Percentiles rank a stretch among this genome's conserved stretches.
Conservation (phyloP, 64 coral and sea anemone genomes). For the Pachyseris speciosa region DNA sequence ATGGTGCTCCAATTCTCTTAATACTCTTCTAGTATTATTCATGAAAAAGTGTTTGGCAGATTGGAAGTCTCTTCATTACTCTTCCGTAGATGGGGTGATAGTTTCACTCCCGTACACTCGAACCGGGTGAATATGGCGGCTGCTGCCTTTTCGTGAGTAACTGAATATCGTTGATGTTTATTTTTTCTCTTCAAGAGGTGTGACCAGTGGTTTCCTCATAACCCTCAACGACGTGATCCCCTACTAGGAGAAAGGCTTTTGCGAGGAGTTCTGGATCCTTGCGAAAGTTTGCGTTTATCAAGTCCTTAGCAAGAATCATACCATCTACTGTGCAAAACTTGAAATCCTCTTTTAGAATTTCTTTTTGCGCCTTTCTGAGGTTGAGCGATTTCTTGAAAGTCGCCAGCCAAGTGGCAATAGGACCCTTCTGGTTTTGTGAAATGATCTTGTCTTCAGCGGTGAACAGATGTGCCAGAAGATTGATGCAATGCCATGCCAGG, state of each 20-base stretch:
- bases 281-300: neutral
- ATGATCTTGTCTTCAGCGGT: neutral
- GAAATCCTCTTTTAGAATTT: neutral
- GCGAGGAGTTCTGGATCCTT: neutral
- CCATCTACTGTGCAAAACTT: neutral
- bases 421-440: neutral
- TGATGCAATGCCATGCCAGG: slow-evolving; percentile 8
- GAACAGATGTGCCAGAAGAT: neutral
- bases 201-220: neutral
- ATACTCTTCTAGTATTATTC: no score
- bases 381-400: neutral
- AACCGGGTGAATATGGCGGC: no score
- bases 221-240: neutral
- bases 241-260: neutral
- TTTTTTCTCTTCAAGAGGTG: neutral
- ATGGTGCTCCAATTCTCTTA: no score
- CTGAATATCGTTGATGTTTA: no score
- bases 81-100: no score
- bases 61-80: no score
- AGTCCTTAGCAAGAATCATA: neutral
- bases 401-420: neutral
- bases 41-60: no score
- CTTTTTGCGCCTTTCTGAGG: neutral
- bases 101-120: no score
- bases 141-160: neutral